Evolutionary conservation across 64 coral and sea anemone genomes (phyloP), one percentile per base, ranked within the genome.

Genomic region (Actinia equina): DNA sequence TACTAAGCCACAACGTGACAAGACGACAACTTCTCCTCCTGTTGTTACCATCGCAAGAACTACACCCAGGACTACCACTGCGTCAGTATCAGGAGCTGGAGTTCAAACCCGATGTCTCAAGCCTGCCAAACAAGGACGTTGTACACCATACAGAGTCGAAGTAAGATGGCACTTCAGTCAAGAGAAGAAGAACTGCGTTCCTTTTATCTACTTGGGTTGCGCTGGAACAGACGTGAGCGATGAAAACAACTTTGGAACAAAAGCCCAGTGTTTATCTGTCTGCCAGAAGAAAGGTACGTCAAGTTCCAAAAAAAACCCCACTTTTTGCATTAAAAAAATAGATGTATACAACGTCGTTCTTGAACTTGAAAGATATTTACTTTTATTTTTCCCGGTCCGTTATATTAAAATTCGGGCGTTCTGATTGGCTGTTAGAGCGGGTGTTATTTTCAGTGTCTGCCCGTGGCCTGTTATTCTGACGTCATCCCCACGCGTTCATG

Each of bases 141-240:
- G 90, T 20, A 26, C 59, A 82, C 78, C 42, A 81, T 52, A 52
- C 22, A 82, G 58, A 54, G 80, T 83, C 43, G 80, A 54, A 37
- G 77, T 92, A 22, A 56, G 90, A 5, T 87, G 77, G 76, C 17
- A 82, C 45, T 92, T 82, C 43, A 59, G 83, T 18, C 55, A 45
- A 44, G 9, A 54, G 11, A 37, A 13, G 30, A 71, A 59, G 65
- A 53, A 87, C 20, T 92, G 90, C 41, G 2, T 82, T 44, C 43
- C 84, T 26, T 92, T 92, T 83, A 59, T 87, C 37, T 92, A 82
- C 77, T 51, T 43, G 46, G 90, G 90, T 2, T 92, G 90, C 53
- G 76, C 52, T 41, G 90, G 85, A 55, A 71, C 58, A 22, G 85
- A 77, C 37, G 90, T 55, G 18, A 85, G 85, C 26, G 79, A 87